These are phyloP conservation scores for Drosophila eugracilis DNA, from an alignment of 1,140 invertebrate species.

Conservation along the genomic window DNA sequence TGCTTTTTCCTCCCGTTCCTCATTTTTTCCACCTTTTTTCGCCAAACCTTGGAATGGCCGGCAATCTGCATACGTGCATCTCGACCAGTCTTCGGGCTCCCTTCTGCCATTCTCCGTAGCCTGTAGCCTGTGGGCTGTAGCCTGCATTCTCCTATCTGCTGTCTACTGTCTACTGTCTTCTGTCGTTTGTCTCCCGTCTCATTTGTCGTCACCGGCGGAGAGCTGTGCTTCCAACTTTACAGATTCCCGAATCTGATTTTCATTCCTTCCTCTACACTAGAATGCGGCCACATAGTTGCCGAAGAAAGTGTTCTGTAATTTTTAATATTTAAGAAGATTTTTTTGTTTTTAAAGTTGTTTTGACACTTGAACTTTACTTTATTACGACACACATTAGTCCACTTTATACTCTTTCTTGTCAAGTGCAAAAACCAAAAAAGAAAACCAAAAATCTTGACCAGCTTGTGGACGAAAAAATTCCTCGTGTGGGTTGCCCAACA, in stretches of 20 bases:
- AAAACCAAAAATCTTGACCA: constrained; percentile 22
- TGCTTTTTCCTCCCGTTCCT: constrained; percentile 31
- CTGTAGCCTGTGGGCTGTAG: constrained; percentile 18
- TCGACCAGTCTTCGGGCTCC: constrained; percentile 57
- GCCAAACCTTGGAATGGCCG: constrained; percentile 54
- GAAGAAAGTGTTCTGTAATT: neutral
- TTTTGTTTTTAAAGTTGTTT: no score
- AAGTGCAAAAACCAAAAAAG: constrained; percentile 29
- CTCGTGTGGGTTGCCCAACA: constrained; percentile 45
- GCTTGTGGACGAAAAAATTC: constrained; percentile 30
- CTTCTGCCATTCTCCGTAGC: constrained; percentile 43
- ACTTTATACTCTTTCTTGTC: neutral
- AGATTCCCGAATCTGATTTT: constrained; percentile 45
- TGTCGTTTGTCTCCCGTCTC: constrained; percentile 33
- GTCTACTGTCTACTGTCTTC: constrained; percentile 39
- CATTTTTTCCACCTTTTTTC: neutral
- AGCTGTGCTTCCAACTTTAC: constrained; percentile 34
- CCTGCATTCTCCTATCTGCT: constrained; percentile 43
- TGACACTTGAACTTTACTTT: no score
- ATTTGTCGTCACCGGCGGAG: constrained; percentile 45
- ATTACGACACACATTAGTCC: no score
- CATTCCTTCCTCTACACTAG: constrained; percentile 15
- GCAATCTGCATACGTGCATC: constrained; percentile 84
- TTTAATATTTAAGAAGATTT: neutral
- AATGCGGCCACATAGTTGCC: neutral